Conservation (phyloP, 2,797 vertebrate species). For the Tapera naevia region DNA sequence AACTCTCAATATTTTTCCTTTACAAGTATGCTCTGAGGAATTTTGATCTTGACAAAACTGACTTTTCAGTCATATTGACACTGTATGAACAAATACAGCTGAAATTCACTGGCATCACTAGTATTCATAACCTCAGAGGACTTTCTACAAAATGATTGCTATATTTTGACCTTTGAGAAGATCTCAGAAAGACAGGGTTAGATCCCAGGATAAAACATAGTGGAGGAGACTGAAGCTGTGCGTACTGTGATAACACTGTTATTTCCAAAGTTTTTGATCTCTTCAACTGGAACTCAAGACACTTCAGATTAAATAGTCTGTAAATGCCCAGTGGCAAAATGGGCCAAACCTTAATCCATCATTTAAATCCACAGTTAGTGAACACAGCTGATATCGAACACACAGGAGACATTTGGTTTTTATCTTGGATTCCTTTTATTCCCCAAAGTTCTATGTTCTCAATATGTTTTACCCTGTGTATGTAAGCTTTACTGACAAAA, state of each 20-base stretch:
- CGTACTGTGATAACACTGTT: not conserved
- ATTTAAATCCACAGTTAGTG: not conserved
- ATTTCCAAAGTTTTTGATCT: not conserved
- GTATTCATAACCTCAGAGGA: not conserved
- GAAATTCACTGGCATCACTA: not conserved
- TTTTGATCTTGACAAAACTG: not conserved
- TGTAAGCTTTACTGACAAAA: slow-evolving; percentile 41
- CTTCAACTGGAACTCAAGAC: not conserved
- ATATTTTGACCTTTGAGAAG: slow-evolving; percentile 13
- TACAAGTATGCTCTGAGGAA: not conserved
- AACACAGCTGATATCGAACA: not conserved
- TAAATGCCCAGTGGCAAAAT: not conserved
- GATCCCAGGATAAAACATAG: not conserved
- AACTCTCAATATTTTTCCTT: not conserved
- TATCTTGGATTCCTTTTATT: slow-evolving; percentile 29
- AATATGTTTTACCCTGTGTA: slow-evolving; percentile 22
- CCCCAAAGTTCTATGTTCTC: slow-evolving; percentile 18
- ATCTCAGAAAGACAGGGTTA: not conserved
- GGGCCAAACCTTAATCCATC: not conserved
- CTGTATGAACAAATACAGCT: not conserved
- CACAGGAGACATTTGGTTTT: not conserved
- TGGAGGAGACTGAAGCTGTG: not conserved
- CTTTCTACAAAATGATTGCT: not conserved
- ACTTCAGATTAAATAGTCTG: not conserved
- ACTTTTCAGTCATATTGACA: not conserved